Evolutionary conservation across 2,888 invertebrate species (phyloP).

Genomic region (Oscheius sp.): DNA sequence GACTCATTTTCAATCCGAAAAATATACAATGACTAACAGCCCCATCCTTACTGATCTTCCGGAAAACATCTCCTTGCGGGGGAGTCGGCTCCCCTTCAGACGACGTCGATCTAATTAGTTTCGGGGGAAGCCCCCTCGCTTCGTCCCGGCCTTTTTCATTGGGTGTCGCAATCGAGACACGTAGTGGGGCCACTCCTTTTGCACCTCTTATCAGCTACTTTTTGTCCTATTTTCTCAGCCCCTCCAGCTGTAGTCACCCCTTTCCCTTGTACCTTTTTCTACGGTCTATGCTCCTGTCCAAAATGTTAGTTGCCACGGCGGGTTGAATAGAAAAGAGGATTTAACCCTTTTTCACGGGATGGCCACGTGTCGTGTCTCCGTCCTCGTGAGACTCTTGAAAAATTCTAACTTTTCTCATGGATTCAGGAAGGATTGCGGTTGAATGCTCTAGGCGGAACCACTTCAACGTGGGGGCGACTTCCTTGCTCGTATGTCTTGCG

Average conservation of each 20-base stretch:
- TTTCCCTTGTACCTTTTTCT: background rate
- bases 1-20: too few relatives aligned
- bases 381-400: too few relatives aligned
- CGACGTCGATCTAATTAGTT: too few relatives aligned
- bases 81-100: too few relatives aligned
- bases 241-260: background rate
- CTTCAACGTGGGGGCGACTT: background rate
- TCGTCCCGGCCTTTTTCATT: too few relatives aligned
- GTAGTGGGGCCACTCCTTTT: background rate
- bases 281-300: conserved; percentile 2
- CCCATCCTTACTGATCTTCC: too few relatives aligned
- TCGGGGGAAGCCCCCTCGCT: too few relatives aligned
- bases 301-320: background rate
- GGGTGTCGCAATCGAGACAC: too few relatives aligned
- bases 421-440: too few relatives aligned
- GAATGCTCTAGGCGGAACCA: background rate
- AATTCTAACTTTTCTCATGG: background rate
- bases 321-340: conserved; percentile 13
- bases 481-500: background rate
- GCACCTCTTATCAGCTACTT: background rate
- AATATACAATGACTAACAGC: too few relatives aligned
- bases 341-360: conserved; percentile 5
- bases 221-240: background rate
- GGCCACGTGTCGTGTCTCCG: conserved; percentile 2
- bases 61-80: too few relatives aligned